Percentiles rank a stretch among this genome's conserved stretches.
Evolutionary conservation across 2,113 vertebrate species (phyloP).

Genomic region (Pelusios castaneus): DNA sequence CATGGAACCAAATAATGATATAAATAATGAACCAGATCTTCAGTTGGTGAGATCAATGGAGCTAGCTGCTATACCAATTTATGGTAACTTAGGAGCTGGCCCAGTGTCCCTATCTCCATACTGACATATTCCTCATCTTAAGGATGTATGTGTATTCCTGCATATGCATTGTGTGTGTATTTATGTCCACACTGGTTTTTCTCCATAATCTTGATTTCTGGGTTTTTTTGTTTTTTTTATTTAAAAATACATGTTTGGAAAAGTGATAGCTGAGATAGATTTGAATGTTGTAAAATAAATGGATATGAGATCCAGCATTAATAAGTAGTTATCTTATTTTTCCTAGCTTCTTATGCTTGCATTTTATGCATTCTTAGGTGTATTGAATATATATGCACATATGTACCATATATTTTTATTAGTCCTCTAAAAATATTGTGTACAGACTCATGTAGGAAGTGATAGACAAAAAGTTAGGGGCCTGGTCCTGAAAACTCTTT

Average conservation of each 20-base stretch:
- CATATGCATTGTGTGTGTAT: not conserved
- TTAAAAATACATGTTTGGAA: not conserved
- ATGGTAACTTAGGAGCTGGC: not conserved
- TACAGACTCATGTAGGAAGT: constrained; percentile 8
- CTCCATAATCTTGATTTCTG: not conserved
- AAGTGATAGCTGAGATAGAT: not conserved
- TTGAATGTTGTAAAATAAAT: not conserved
- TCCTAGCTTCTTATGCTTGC: not conserved
- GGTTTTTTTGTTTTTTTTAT: not conserved
- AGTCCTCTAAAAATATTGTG: not conserved
- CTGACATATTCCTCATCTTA: not conserved
- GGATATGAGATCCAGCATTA: not conserved
- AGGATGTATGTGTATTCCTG: not conserved
- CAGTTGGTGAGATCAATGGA: not conserved
- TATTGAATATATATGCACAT: not conserved
- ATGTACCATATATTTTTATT: not conserved
- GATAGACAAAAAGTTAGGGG: constrained; percentile 24
- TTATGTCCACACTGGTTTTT: not conserved
- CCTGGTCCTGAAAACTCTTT: not conserved
- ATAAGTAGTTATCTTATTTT: not conserved
- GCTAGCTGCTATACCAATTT: not conserved
- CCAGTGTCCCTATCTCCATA: not conserved
- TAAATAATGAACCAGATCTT: not conserved
- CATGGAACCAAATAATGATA: not conserved
- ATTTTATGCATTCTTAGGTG: not conserved